Conservation (phyloP, 1,140 invertebrate genomes). For the Eulimnadia texana region DNA sequence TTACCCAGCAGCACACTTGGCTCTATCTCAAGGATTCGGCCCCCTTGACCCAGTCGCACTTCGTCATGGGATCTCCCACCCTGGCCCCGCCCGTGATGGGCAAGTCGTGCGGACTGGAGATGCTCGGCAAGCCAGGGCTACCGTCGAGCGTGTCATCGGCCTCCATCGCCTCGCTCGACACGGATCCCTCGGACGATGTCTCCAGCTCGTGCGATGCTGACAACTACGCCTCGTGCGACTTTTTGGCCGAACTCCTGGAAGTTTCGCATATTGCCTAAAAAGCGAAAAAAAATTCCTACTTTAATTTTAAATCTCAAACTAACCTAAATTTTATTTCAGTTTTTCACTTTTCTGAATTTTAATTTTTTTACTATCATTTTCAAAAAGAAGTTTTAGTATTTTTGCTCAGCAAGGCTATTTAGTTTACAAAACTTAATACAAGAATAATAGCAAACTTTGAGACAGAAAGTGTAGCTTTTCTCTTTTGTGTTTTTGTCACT, state of each 20-base stretch:
- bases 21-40: slow-evolving; percentile 33
- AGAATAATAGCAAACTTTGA: not conserved
- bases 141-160: slow-evolving; percentile 1
- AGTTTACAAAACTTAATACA: not conserved
- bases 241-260: slow-evolving; percentile 8
- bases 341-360: not conserved
- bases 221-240: slow-evolving; percentile 1
- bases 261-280: not conserved
- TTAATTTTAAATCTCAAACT: not conserved
- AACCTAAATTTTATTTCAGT: not conserved
- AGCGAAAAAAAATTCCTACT: not conserved
- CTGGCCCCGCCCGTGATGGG: not conserved
- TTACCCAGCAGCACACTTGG: slow-evolving; percentile 38
- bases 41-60: slow-evolving; percentile 37
- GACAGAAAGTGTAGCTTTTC: too few species aligned
- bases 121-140: not conserved
- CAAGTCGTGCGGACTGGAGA: slow-evolving; percentile 9
- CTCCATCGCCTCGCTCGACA: not conserved
- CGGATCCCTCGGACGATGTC: slow-evolving; percentile 1
- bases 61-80: slow-evolving; percentile 29
- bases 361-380: not conserved
- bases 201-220: slow-evolving; percentile 5
- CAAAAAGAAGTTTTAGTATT: not conserved
- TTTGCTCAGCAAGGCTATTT: not conserved
- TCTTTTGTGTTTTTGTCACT: too few species aligned